Percentiles rank a stretch among this genome's conserved stretches.
Evolutionary conservation across 2,888 invertebrate species (phyloP).

Genomic region (Galeruca laticollis): DNA sequence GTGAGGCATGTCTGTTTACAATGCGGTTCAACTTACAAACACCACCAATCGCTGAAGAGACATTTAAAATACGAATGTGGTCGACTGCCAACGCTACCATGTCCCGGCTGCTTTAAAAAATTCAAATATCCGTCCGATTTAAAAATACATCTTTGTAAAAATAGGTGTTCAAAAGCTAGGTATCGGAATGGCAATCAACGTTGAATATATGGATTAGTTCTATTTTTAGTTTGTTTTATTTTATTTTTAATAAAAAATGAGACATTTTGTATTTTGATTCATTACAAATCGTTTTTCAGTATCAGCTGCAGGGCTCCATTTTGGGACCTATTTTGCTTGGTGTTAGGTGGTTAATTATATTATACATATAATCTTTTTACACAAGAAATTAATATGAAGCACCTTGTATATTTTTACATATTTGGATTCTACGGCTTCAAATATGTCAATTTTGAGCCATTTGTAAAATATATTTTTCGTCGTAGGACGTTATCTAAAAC

Average conservation of each 20-base stretch:
- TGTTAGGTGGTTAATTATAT: too few relatives aligned
- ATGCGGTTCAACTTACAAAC: conserved; percentile 50
- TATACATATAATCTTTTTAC: too few relatives aligned
- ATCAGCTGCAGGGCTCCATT: too few relatives aligned
- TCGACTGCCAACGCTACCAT: conserved; percentile 52
- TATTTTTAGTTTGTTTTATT: not conserved
- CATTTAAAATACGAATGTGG: conserved; percentile 54
- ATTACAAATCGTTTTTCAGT: too few relatives aligned
- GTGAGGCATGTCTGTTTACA: conserved; percentile 24
- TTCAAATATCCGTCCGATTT: conserved; percentile 37
- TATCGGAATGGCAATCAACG: too few relatives aligned
- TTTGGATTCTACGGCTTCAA: too few relatives aligned
- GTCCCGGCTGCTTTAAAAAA: conserved; percentile 36
- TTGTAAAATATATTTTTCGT: too few relatives aligned
- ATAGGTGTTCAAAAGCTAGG: conserved; percentile 26
- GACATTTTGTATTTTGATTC: not conserved
- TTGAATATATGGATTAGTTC: not conserved
- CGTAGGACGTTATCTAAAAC: too few relatives aligned
- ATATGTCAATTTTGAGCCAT: too few relatives aligned
- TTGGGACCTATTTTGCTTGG: too few relatives aligned
- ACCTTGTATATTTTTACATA: too few relatives aligned
- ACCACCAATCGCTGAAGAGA: conserved; percentile 48
- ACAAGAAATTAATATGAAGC: too few relatives aligned
- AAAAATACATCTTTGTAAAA: conserved; percentile 31
- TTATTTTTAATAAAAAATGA: not conserved